Evolutionary conservation across 2,797 vertebrate genomes (phyloP).

Genomic region (Triplophysa bombifrons): DNA sequence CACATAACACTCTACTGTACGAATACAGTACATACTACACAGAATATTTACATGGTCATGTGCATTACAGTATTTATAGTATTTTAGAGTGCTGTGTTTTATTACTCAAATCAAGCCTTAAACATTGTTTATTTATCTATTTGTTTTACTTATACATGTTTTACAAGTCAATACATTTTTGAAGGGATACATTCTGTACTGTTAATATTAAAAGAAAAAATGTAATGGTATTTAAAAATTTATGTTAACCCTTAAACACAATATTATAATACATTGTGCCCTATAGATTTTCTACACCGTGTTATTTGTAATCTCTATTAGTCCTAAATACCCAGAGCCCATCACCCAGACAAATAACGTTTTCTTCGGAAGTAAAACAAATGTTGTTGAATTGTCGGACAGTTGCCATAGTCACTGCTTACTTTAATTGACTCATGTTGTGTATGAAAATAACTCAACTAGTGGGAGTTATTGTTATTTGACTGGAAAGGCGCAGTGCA

Average conservation of each 20-base stretch:
- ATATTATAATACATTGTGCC: no score
- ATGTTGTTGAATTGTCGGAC: conserved; percentile 44
- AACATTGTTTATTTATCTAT: conserved; percentile 36
- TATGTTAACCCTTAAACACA: no score
- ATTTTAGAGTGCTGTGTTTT: conserved; percentile 47
- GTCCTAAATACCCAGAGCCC: conserved; percentile 3
- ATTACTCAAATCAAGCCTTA: conserved; percentile 39
- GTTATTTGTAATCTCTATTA: conserved; percentile 7
- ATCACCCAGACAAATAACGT: conserved; percentile 29
- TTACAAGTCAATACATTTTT: conserved; percentile 15
- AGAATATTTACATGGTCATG: conserved; percentile 31
- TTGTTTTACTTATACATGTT: not conserved
- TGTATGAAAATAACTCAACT: conserved; percentile 51
- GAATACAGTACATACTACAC: not conserved
- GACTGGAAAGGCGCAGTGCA: not conserved
- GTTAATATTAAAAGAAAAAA: no score
- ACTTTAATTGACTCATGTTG: conserved; percentile 43
- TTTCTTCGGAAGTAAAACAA: conserved; percentile 40
- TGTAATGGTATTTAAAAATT: no score
- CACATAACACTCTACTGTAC: conserved; percentile 3
- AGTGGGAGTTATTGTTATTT: conserved; percentile 52
- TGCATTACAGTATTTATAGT: conserved; percentile 33
- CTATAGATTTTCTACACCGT: no score
- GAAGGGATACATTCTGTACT: conserved; percentile 32
- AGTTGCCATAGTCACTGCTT: conserved; percentile 57